Evolutionary conservation across 2,797 vertebrate genomes (phyloP), one percentile per base, ranked within the genome.

Genomic region (Parauchenoglanis ngamensis): DNA sequence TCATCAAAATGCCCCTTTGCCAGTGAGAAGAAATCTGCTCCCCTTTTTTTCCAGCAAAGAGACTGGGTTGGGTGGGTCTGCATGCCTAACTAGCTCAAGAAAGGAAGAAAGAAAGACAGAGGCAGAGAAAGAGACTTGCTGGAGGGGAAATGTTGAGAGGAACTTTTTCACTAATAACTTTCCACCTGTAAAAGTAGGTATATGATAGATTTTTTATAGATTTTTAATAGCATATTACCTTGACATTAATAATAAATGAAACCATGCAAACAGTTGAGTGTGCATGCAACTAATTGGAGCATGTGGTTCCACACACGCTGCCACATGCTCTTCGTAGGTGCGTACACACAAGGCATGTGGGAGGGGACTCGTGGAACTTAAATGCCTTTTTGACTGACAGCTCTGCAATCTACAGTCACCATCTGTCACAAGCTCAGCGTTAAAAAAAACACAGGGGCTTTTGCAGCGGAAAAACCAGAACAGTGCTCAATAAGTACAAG

Each of bases 1-100:
- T 95, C 91, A 90, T 95, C 91, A 94, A 85, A 94, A 94, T 92
- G 94, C 84, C 86, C 87, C 78, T 80, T 91, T 90, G 86, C 82
- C 86, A 85, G 92, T 59, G 52, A 92, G 70, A 91, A 86, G 92
- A 93, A 92, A 93, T 87, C 79, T 86, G 80, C 54, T 92, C 85
- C 77, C 68, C 65, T 76, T 85, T 79, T 90, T 83, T 88, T 67
- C 90, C 84, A 91, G 85, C 87, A 86, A 54, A 84, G 85, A 90
- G 72, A 91, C 90, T 92, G 87, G 89, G 85, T 59, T 44, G 82
- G 85, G 83, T 81, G 75, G 75, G 86, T 78, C 79, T 85, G 78
- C 52, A 85, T 89, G 86, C 87, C 89, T 87, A 89, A 88, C 85
- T 40, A 82, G 82, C 85, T 85, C 78, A 81, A 87, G 72, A 86